These are phyloP conservation scores for Agrotis clavis DNA, from an alignment of 2,888 invertebrate genomes.

Conservation along the genomic window DNA sequence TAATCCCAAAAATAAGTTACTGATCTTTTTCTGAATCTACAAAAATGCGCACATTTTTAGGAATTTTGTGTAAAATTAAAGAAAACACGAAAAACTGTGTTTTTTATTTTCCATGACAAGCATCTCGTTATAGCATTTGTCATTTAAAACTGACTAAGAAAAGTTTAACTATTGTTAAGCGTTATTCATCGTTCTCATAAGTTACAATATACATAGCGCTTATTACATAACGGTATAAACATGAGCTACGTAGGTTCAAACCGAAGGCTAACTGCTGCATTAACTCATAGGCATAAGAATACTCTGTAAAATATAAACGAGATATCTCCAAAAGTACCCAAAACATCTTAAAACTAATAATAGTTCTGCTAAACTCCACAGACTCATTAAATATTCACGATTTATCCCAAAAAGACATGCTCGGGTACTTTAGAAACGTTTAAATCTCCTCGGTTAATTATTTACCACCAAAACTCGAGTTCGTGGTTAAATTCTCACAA, in stretches of 20 bases:
- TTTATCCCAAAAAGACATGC: constrained; percentile 26
- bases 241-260: neutral
- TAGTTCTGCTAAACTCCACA: constrained; percentile 3
- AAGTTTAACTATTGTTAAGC: neutral
- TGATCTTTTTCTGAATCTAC: neutral
- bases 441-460: constrained; percentile 35
- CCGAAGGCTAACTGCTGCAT: neutral
- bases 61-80: neutral
- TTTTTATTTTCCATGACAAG: neutral
- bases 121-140: too few species aligned
- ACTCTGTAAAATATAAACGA: too few species aligned
- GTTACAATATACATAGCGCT: neutral
- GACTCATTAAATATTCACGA: constrained; percentile 12
- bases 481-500: constrained; percentile 50
- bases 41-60: neutral
- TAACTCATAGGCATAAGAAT: neutral
- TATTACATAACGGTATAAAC: neutral
- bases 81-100: neutral
- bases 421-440: constrained; percentile 11
- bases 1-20: neutral
- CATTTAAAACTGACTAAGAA: too few species aligned
- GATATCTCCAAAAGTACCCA: neutral
- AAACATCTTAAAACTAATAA: constrained; percentile 15
- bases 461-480: constrained; percentile 37
- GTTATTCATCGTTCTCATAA: neutral